A percentile compares a stretch with the other conserved stretches of the same genome.
phyloP scores from a whole-genome alignment of 2,888 invertebrate genomes.

The Agrilus mali region DNA sequence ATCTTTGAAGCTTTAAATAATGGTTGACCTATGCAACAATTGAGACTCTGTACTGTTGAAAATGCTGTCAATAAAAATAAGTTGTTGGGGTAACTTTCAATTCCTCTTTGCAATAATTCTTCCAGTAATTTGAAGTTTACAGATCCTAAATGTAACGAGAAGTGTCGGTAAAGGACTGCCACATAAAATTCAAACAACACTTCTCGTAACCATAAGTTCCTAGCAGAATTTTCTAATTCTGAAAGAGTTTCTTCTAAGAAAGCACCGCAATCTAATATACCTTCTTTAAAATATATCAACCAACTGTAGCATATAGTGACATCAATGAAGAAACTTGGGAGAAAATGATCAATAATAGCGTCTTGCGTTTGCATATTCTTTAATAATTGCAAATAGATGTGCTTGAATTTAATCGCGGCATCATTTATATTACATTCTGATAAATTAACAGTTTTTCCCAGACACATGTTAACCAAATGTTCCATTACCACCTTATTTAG shows the following conservation, averaged over 20 bases:
- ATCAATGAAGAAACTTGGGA: conserved; percentile 39
- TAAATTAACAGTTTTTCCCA: conserved; percentile 17
- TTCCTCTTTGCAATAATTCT: conserved; percentile 29
- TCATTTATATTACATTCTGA: conserved; percentile 21
- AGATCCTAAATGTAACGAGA: conserved; percentile 23
- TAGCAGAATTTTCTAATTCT: conserved; percentile 16
- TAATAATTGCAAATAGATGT: conserved; percentile 23
- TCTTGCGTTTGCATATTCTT: conserved; percentile 7
- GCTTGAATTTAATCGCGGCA: conserved; percentile 25
- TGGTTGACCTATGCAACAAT: conserved; percentile 31
- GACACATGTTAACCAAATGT: conserved; percentile 20
- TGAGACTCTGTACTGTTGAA: conserved; percentile 32
- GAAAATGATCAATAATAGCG: conserved; percentile 30
- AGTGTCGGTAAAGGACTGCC: conserved; percentile 28
- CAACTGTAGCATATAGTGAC: conserved; percentile 41
- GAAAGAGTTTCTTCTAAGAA: conserved; percentile 26
- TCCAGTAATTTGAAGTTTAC: conserved; percentile 32
- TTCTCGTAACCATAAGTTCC: conserved; percentile 28
- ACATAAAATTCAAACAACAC: conserved; percentile 34
- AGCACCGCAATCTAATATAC: conserved; percentile 25
- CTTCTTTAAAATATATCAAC: conserved; percentile 35
- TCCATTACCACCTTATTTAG: conserved; percentile 19
- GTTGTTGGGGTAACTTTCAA: conserved; percentile 45
- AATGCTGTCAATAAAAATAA: conserved; percentile 40
- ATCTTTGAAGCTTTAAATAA: conserved; percentile 42